phyloP scores from a whole-genome alignment of 2,113 vertebrate species.

The Pristiophorus japonicus region DNA sequence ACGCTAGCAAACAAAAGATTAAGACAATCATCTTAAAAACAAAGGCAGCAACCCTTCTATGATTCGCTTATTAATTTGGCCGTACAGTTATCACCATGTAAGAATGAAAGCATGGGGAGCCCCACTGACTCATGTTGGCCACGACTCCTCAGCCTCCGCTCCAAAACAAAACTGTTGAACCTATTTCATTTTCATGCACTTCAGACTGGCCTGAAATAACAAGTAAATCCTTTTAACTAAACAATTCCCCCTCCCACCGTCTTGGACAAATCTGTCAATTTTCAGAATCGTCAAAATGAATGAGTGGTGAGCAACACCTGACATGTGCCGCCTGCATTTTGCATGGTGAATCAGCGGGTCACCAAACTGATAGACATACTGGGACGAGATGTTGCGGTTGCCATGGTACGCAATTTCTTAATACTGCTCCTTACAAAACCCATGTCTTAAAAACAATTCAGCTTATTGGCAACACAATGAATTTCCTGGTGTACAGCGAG shows the following conservation, averaged over 20 bases:
- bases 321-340: slow-evolving; percentile 51
- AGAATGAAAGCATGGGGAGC: background rate
- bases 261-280: slow-evolving; percentile 57
- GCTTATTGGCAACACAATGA: slow-evolving; percentile 44
- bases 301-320: slow-evolving; percentile 56
- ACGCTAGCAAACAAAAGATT: background rate
- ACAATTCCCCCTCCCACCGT: slow-evolving; percentile 52
- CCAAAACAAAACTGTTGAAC: slow-evolving; percentile 40
- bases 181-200: slow-evolving; percentile 52
- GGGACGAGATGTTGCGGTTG: slow-evolving; percentile 54
- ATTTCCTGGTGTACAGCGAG: slow-evolving; percentile 42
- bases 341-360: slow-evolving; percentile 56
- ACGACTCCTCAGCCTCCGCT: background rate
- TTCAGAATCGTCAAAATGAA: slow-evolving; percentile 64
- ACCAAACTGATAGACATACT: slow-evolving; percentile 46
- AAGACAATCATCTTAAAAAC: background rate
- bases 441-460: slow-evolving; percentile 41
- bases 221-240: slow-evolving; percentile 53
- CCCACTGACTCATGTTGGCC: background rate
- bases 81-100: background rate
- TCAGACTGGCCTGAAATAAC: slow-evolving; percentile 49
- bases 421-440: slow-evolving; percentile 44
- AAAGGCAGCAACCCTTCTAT: background rate
- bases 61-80: background rate
- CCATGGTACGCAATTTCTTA: slow-evolving; percentile 50